A percentile compares a stretch with the other conserved stretches of the same genome.
Conservation (phyloP, 2,113 vertebrate genomes). For the Sinocyclocheilus anshuiensis region DNA sequence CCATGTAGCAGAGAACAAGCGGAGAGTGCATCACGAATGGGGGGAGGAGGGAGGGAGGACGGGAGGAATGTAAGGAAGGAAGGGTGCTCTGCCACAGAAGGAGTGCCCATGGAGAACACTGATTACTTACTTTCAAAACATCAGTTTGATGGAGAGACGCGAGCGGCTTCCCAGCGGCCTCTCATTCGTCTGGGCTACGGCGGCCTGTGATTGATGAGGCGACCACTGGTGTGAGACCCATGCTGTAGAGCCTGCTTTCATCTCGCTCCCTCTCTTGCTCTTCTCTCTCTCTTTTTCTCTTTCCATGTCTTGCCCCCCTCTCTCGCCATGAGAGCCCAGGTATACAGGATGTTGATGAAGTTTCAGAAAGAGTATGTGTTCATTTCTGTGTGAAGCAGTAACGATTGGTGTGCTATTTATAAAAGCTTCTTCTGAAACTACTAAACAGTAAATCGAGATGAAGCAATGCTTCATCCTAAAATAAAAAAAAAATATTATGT, state of each 20-base stretch:
- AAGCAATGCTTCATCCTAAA: no score
- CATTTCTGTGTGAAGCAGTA: constrained; percentile 2
- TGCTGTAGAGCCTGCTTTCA: constrained; percentile 37
- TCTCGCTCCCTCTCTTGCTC: constrained; percentile 25
- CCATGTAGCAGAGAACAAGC: constrained; percentile 5
- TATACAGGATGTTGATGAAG: constrained; percentile 57
- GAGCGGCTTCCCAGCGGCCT: constrained; percentile 58
- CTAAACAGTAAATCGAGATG: neutral
- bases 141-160: constrained; percentile 66
- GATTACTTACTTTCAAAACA: constrained; percentile 70
- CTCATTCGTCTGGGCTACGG: constrained; percentile 58
- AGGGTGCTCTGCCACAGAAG: constrained; percentile 39
- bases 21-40: neutral
- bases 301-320: neutral
- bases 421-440: neutral
- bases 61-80: constrained; percentile 21
- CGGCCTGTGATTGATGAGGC: constrained; percentile 61
- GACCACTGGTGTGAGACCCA: constrained; percentile 37
- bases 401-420: neutral
- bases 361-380: constrained; percentile 47
- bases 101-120: constrained; percentile 63
- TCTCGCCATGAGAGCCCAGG: constrained; percentile 7
- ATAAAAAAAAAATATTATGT: no score
- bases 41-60: neutral
- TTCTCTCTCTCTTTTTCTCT: neutral